Evolutionary conservation across 2,113 vertebrate genomes (phyloP), one percentile per base, ranked within the genome.

Genomic region (Trochalopteron elliotii): DNA sequence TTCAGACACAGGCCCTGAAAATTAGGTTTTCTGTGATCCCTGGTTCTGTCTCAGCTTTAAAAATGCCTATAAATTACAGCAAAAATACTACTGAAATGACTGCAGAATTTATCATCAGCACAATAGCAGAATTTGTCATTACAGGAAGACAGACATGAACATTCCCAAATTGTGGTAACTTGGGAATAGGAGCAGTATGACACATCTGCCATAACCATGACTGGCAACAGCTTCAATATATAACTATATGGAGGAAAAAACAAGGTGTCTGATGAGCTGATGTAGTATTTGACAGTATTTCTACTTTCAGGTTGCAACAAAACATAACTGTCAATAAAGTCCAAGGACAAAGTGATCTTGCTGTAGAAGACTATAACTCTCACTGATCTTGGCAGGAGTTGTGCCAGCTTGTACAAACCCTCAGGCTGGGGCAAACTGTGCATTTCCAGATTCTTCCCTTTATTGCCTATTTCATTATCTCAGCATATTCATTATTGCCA

Each of bases 271-370:
- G 50, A 90, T 39, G 40, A 93, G 25, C 57, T 89, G 74, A 37
- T 76, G 25, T 0, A 61, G 31, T 56, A 56, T 83, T 92, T 86
- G 55, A 75, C 59, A 83, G 33, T 15, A 90, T 78, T 95, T 81
- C 56, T 39, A n/a, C 50, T 81, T 85, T 49, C 40, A 65, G 30
- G 14, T 19, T 57, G 33, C 30, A 28, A 78, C n/a, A 84, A 71
- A 89, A 30, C 50, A 63, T 25, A 50, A 33, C 79, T 63, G 27
- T 68, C 52, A 63, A 39, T 72, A 11, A 59, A 89, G 31, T 37
- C 76, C 87, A 94, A 79, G 65, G 61, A 65, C 45, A 57, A 87
- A 77, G 8, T 76, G n/a, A 88, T 61, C 49, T 90, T 77, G n/a
- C 9, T 69, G 17, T 19, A 83, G 63, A 84, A 76, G 49, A 23